Base-by-base conservation (phyloP, 1,140 invertebrate genomes). In the Drosophila melanica region DNA sequence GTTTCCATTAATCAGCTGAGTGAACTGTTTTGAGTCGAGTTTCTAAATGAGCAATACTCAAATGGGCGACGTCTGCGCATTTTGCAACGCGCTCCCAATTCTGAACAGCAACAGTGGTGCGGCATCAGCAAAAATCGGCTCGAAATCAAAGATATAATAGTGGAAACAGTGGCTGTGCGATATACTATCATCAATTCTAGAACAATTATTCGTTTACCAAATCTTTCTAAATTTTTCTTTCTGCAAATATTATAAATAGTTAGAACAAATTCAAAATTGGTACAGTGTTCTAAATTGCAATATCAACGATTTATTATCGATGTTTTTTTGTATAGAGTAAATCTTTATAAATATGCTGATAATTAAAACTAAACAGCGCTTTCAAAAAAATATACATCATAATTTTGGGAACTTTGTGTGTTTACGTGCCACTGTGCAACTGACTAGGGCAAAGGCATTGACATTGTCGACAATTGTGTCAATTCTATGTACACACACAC, bases 391-490 rank as follows among this genome's bases (percentile, higher is more conserved):
- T 27, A 6, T 6, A 7, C 0, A 27, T 0, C 6, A 27, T 27
- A 27, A 0, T 27, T 27, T 27, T 27, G 7, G 27, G 27, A 27
- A 27, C 6, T 27, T 27, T 27, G 4, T 0, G 4, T 27, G 2
- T n/a, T 4, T 20, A 1, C 7, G 39, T 8, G 7, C 42, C 81
- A 82, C 64, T 67, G 81, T 85, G 57, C 42, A 14, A 30, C 0
- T 55, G 55, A 66, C 42, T 74, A 47, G 57, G 55, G 50, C 79
- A 55, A 86, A 86, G 82, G 82, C 82, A 86, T 82, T 86, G 82
- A 87, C 82, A 87, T 87, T 87, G 82, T 66, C 82, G 58, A 57
- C 79, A 87, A 89, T 87, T 89, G 82, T 87, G 84, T 89, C 81
- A 86, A 78, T 78, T 73, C 63, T 59, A 57, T 57, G 71, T 42